Evolutionary conservation across 2,888 invertebrate genomes (phyloP).

Genomic region (Priocnemis perturbator): DNA sequence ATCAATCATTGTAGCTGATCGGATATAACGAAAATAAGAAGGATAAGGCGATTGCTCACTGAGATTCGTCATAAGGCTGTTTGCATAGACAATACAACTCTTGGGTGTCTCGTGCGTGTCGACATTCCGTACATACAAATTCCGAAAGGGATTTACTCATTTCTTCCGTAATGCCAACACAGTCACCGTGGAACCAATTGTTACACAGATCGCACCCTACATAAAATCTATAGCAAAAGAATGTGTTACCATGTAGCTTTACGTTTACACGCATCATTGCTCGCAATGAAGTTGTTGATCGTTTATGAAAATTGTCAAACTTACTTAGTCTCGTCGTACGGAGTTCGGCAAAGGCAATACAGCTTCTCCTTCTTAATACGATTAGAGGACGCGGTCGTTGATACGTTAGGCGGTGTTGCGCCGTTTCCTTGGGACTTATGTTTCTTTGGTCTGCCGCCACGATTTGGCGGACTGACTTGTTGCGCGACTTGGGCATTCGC

Average conservation of each 20-base stretch:
- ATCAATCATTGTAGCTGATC: slow-evolving; percentile 3
- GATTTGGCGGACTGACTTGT: slow-evolving; percentile 69
- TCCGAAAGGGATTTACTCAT: slow-evolving; percentile 93
- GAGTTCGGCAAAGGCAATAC: slow-evolving; percentile 93
- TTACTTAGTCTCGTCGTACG: slow-evolving; percentile 96
- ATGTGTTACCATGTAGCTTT: too few species aligned
- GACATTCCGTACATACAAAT: slow-evolving; percentile 91
- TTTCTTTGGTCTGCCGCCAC: slow-evolving; percentile 71
- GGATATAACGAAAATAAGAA: slow-evolving; percentile 11
- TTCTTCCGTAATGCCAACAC: slow-evolving; percentile 95
- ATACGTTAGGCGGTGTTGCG: slow-evolving; percentile 63
- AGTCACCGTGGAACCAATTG: slow-evolving; percentile 99
- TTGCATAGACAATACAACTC: slow-evolving; percentile 97
- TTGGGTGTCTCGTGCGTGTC: slow-evolving; percentile 90
- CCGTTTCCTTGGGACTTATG: slow-evolving; percentile 67
- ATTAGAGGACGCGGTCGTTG: slow-evolving; percentile 60
- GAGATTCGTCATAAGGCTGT: slow-evolving; percentile 97
- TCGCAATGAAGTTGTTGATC: not conserved
- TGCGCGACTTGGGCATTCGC: slow-evolving; percentile 74
- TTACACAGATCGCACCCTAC: slow-evolving; percentile 98
- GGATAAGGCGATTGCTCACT: slow-evolving; percentile 79
- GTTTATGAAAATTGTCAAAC: slow-evolving; percentile 47
- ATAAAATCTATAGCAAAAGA: slow-evolving; percentile 84
- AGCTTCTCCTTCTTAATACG: slow-evolving; percentile 85
- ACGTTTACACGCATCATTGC: slow-evolving; percentile 8